Evolutionary conservation across 2,888 invertebrate genomes (phyloP), one percentile per base, ranked within the genome.

Genomic region (Pyrrhosoma nymphula): DNA sequence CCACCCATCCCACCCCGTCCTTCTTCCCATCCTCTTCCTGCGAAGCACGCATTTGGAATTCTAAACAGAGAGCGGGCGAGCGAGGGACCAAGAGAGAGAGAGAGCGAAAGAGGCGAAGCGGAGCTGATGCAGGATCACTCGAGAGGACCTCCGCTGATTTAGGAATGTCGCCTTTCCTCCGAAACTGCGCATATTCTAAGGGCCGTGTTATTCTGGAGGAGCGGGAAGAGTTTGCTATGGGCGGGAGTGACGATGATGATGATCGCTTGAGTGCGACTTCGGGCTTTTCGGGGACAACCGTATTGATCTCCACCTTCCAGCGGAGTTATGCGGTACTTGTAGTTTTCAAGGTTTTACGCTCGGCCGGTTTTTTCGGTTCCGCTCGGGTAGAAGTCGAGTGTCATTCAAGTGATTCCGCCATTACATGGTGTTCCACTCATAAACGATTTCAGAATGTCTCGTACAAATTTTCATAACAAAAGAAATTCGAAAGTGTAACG

Each of bases 101-200:
- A 47, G 47, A 47, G 35, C 16, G 18, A 35, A 14, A 60, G 60
- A 60, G 82, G 12, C 35, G 16, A 35, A 82, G 35, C 69, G 69
- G 69, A n/a, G 14, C 16, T 82, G 82, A 82, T 82, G 82, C 30
- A 82, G 82, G 82, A 82, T 82, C 35, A 35, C 82, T 82, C 82
- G 82, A 82, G 82, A 35, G 82, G 82, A 23, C 69, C 2, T 35
- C 12, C 82, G 12, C 82, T 82, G 82, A 82, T 82, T 82, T 82
- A 82, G 82, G 82, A 82, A 82, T 82, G 82, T 82, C 35, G 82
- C 82, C 35, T 82, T 82, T 82, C 82, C 82, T 82, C 30, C 82
- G 35, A 82, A 82, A 82, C 35, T 82, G 35, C 82, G 82, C 82
- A 82, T 82, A 82, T 82, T 82, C 35, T 30, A 82, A 35, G 35